Evolutionary conservation across 2,888 invertebrate genomes (phyloP), one percentile per base, ranked within the genome.

Genomic region (Netelia fuscicornis): DNA sequence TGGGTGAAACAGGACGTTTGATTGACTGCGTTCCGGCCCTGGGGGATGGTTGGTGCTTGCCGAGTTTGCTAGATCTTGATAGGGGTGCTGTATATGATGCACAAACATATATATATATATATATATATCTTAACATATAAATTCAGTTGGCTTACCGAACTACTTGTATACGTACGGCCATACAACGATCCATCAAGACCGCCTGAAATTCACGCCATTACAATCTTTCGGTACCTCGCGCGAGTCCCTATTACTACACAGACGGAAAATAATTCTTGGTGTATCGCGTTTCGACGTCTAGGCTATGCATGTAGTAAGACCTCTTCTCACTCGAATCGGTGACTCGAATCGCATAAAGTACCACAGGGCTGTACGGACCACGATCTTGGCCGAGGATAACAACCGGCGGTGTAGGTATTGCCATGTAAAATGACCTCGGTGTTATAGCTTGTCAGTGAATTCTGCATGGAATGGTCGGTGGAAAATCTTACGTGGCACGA

Each of bases 1-100:
- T 84, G 84, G 84, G 56, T 64, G 67, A 78, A 75, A 77, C 68
- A 71, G 74, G 68, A 84, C 81, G 81, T 81, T 84, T 84, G 84
- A 84, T 81, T 84, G 84, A 84, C 84, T 84, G 81, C 56, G 56
- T 77, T 52, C 74, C 71, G 74, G 77, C 62, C 81, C 72, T 81
- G 77, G 58, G 74, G 71, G 84, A 81, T 64, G 74, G 64, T 65
- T 77, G 44, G 48, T 67, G 67, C 76, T 62, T 72, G 52, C 72
- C 10, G 68, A 65, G 68, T 70, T 81, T 48, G 17, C 68, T 30
- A 60, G 17, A 81, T 84, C 84, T 70, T 78, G 84, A 84, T 84
- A 68, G 72, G 62, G 62, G 37, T 76, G 52, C 62, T 20, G 62
- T 52, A 42, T 44, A 54, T 65, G 44, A 54, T 25, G 5, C 37